Percentiles rank a stretch among this genome's conserved stretches.
Evolutionary conservation across 1,140 invertebrate genomes (phyloP).

Genomic region (Sarcophaga peregrina): DNA sequence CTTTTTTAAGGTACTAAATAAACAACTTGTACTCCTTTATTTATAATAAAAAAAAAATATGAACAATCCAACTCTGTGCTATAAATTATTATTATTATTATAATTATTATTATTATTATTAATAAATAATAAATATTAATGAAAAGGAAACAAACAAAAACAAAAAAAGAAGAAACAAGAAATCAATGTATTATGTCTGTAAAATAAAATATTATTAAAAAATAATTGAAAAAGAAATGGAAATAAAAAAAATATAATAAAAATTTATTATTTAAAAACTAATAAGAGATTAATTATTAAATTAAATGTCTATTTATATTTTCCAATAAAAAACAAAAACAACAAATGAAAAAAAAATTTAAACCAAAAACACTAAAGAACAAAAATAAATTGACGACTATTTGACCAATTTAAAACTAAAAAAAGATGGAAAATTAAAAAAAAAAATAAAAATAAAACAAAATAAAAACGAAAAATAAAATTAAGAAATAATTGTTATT

Average conservation of each 20-base stretch:
- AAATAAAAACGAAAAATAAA: no score
- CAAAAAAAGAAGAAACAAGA: no score
- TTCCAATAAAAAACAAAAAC: not conserved
- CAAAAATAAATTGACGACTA: not conserved
- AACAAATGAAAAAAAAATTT: not conserved
- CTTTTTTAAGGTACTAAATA: no score
- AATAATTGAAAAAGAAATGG: not conserved
- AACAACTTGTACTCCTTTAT: no score
- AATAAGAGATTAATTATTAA: conserved; percentile 19
- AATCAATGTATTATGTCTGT: conserved; percentile 2
- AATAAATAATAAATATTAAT: not conserved
- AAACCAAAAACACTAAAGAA: not conserved
- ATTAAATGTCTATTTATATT: conserved; percentile 23
- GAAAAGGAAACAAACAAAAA: no score
- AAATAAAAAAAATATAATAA: no score
- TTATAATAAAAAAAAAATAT: not conserved
- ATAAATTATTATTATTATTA: not conserved
- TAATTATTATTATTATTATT: conserved; percentile 13
- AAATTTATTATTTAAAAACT: not conserved
- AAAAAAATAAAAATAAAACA: no score
- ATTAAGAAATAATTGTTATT: no score
- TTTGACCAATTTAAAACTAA: not conserved
- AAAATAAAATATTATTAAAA: conserved; percentile 7
- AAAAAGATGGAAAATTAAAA: no score
- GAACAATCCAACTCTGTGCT: conserved; percentile 17